A percentile compares a stretch with the other conserved stretches of the same genome.
Evolutionary conservation across 2,797 vertebrate genomes (phyloP).

Genomic region (Bradypodion pumilum): DNA sequence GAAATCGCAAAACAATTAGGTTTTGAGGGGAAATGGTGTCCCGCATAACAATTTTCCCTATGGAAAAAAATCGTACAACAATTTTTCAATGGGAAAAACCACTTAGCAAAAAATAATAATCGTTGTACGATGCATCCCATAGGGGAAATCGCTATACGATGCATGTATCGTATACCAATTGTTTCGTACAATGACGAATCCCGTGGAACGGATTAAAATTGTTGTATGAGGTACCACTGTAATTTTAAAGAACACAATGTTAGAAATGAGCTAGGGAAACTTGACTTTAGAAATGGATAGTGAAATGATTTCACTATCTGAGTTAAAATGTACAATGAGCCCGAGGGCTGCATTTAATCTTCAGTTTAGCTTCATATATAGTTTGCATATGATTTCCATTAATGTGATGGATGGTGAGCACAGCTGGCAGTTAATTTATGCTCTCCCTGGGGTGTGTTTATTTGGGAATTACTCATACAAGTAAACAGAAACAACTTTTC

Average conservation of each 20-base stretch:
- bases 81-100: too few relatives aligned
- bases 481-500: background rate
- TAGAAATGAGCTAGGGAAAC: conserved; percentile 17
- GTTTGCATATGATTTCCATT: conserved; percentile 1
- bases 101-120: too few relatives aligned
- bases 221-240: too few relatives aligned
- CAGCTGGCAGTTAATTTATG: background rate
- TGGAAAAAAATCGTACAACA: too few relatives aligned
- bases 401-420: background rate
- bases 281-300: conserved; percentile 22
- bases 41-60: too few relatives aligned
- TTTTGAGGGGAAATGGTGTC: too few relatives aligned
- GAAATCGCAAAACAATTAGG: too few relatives aligned
- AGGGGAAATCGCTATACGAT: too few relatives aligned
- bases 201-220: too few relatives aligned
- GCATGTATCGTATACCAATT: too few relatives aligned
- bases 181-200: too few relatives aligned
- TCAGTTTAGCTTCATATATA: background rate
- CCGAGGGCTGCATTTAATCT: background rate
- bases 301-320: conserved; percentile 1
- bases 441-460: background rate
- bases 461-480: background rate
- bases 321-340: background rate
- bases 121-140: too few relatives aligned
- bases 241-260: conserved; percentile 2